Evolutionary conservation across 2,888 invertebrate species (phyloP).

Genomic region (Nowickia ferox): DNA sequence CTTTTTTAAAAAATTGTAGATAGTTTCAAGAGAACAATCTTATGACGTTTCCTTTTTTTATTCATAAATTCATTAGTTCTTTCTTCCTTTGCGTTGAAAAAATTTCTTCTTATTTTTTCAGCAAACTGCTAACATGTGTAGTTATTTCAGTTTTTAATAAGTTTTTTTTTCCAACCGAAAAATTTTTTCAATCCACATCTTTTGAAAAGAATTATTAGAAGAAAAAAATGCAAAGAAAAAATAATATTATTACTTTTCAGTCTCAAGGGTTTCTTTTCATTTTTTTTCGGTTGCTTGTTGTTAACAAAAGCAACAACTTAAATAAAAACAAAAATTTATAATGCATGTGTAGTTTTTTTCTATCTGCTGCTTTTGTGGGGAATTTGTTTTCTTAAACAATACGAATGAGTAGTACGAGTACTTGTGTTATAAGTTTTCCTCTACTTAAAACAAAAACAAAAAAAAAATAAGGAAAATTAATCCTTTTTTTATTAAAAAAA

Average conservation of each 20-base stretch:
- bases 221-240: slow-evolving; percentile 33
- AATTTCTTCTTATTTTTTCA: too few relatives aligned
- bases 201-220: slow-evolving; percentile 19
- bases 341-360: slow-evolving; percentile 55
- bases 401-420: slow-evolving; percentile 7
- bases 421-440: slow-evolving; percentile 46
- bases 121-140: background rate
- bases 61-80: too few relatives aligned
- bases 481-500: slow-evolving; percentile 46
- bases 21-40: too few relatives aligned
- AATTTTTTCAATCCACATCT: slow-evolving; percentile 10
- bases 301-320: slow-evolving; percentile 55
- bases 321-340: slow-evolving; percentile 41
- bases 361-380: slow-evolving; percentile 12
- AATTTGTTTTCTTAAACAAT: background rate
- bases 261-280: slow-evolving; percentile 65
- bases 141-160: slow-evolving; percentile 18
- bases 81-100: too few relatives aligned
- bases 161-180: background rate
- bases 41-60: too few relatives aligned
- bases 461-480: slow-evolving; percentile 56
- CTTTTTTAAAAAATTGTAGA: too few relatives aligned
- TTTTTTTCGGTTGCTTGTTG: slow-evolving; percentile 35
- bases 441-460: slow-evolving; percentile 48
- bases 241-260: slow-evolving; percentile 67